Evolutionary conservation across 2,113 vertebrate species (phyloP), one percentile per base, ranked within the genome.

Genomic region (Pelecanoides urinatrix): DNA sequence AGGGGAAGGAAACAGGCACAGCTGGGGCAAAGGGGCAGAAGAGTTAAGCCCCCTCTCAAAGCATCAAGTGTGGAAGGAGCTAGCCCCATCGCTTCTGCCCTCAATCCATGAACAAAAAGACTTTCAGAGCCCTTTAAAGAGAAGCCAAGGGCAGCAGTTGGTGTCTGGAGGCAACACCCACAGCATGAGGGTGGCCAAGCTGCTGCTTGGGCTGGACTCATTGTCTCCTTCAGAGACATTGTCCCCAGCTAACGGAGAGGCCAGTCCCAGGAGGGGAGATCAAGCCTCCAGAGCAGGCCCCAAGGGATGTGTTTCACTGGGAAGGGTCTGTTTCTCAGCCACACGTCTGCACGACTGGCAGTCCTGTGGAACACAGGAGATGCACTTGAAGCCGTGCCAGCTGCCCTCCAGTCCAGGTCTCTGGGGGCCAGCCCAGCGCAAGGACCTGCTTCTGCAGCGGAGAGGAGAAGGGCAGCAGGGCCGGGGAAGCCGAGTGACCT

Each of bases 151-250:
- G 90, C 80, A 56, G 77, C 72, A 10, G 32, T 15, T 50, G 78
- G 90, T 13, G 87, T 32, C 77, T 74, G 84, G n/a, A 81, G 77
- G 61, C 38, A 74, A 40, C 90, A 88, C 56, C 80, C 95, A 3
- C 65, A 32, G 61, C 4, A 23, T 13, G 63, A 88, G 92, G 87
- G 89, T 56, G 95, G 83, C 68, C 93, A 1, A n/a, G 62, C 82
- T 82, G 66, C 86, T 53, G 87, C 77, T 75, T 25, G 56, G 40
- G 67, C 78, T 77, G 94, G 85, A 20, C 34, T 55, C 86, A 75
- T 90, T 10, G 86, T 53, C 76, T 45, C 80, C 90, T 40, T 23
- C 75, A 49, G 45, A 65, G 63, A 26, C 44, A 40, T 63, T 65
- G 91, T 88, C 79, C 91, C 93, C 30, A 0, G 9, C 44, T 67